Percentiles rank a stretch among this genome's conserved stretches.
These are phyloP conservation scores for Bovichtus diacanthus DNA, from an alignment of 2,797 vertebrate species.

Conservation along the genomic window DNA sequence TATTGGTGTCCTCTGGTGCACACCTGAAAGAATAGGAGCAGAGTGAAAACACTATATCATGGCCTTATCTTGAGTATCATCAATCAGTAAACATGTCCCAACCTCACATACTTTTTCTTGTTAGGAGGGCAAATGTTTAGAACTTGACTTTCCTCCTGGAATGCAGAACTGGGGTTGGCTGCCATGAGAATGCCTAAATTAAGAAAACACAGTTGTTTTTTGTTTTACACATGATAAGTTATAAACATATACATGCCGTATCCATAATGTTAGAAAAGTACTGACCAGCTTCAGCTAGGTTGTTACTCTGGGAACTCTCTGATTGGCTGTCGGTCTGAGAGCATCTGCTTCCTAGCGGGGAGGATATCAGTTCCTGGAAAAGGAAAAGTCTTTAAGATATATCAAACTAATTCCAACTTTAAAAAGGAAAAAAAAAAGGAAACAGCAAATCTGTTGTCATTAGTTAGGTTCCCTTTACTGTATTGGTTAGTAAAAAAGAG, in stretches of 20 bases:
- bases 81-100: neutral
- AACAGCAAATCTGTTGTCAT: neutral
- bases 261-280: neutral
- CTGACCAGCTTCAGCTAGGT: slow-evolving; percentile 66
- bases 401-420: neutral
- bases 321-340: slow-evolving; percentile 82
- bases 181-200: slow-evolving; percentile 51
- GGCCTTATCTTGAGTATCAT: neutral
- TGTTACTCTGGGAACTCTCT: slow-evolving; percentile 65
- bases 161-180: slow-evolving; percentile 48
- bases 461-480: neutral
- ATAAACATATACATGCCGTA: fast-evolving
- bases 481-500: neutral
- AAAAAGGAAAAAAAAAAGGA: neutral
- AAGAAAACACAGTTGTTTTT: neutral
- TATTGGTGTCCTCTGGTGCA: slow-evolving; percentile 65
- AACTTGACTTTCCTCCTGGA: slow-evolving; percentile 80
- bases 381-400: fast-evolving
- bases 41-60: neutral
- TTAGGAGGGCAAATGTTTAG: slow-evolving; percentile 62
- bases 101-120: slow-evolving; percentile 72
- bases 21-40: slow-evolving; percentile 49
- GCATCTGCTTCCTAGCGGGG: slow-evolving; percentile 76
- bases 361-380: slow-evolving; percentile 87
- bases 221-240: neutral